These are phyloP conservation scores for Oryzias celebensis DNA, from an alignment of 2,113 vertebrate genomes.

Conservation along the genomic window DNA sequence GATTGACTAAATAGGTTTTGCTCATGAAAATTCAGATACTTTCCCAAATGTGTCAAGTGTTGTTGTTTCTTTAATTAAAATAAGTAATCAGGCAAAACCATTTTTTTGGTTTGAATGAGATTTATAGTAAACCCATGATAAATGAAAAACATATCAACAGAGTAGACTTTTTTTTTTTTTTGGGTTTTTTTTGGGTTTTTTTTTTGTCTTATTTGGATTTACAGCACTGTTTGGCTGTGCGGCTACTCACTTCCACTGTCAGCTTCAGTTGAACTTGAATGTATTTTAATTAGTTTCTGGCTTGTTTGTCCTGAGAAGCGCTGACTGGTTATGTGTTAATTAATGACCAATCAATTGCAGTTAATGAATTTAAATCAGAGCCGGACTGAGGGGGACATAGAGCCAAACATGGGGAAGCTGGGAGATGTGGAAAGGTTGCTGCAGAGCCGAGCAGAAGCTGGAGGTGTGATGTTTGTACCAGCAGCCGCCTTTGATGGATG, in stretches of 20 bases:
- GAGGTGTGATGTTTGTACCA: constrained; percentile 59
- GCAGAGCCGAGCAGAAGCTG: constrained; percentile 5
- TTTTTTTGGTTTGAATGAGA: too few species aligned
- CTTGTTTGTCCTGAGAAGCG: background rate
- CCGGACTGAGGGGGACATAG: constrained; percentile 13
- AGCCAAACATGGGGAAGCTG: background rate
- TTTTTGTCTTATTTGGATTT: background rate
- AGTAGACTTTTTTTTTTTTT: too few species aligned
- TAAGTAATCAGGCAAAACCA: too few species aligned
- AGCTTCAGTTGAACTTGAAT: constrained; percentile 1
- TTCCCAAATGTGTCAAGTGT: too few species aligned
- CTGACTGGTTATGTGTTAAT: constrained; percentile 7
- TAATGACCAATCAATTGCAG: constrained; percentile 2
- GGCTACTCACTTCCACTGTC: background rate
- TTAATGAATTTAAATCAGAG: background rate
- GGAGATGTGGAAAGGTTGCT: background rate
- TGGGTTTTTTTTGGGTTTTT: too few species aligned
- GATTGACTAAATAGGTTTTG: too few species aligned
- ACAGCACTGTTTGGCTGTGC: background rate
- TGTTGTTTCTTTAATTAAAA: too few species aligned
- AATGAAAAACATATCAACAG: too few species aligned
- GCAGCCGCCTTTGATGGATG: constrained; percentile 60
- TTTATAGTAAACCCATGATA: too few species aligned
- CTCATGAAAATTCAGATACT: too few species aligned
- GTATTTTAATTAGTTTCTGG: constrained; percentile 3